These are phyloP conservation scores for Cryptophagus acutangulus DNA, from an alignment of 2,888 invertebrate species.

Conservation along the genomic window DNA sequence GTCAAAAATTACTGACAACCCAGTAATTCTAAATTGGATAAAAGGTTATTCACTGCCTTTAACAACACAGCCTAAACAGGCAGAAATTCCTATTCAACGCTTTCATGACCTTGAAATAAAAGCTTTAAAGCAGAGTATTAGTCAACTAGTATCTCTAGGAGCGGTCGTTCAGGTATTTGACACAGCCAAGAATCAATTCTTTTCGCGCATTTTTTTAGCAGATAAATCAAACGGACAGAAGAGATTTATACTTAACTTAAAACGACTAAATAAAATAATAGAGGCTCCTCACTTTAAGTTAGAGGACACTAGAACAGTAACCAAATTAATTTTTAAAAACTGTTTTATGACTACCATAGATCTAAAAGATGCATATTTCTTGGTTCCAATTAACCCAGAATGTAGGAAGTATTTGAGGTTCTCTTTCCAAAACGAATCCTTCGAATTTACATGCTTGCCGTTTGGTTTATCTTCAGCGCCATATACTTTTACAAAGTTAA, in stretches of 20 bases:
- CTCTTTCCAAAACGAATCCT: slow-evolving; percentile 19
- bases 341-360: slow-evolving; percentile 14
- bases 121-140: neutral
- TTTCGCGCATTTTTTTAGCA: slow-evolving; percentile 11
- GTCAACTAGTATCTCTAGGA: slow-evolving; percentile 1
- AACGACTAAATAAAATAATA: slow-evolving; percentile 25
- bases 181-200: slow-evolving; percentile 8
- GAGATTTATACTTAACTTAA: slow-evolving; percentile 24
- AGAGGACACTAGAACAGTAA: slow-evolving; percentile 25
- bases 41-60: slow-evolving; percentile 8
- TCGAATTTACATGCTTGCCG: slow-evolving; percentile 28
- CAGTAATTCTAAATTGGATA: no score
- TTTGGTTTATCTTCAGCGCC: slow-evolving; percentile 29
- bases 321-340: slow-evolving; percentile 18
- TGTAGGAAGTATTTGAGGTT: slow-evolving; percentile 27
- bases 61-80: slow-evolving; percentile 1
- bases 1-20: no score
- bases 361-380: slow-evolving; percentile 25
- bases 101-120: slow-evolving; percentile 2
- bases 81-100: neutral
- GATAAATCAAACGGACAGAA: slow-evolving; percentile 15
- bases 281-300: slow-evolving; percentile 28
- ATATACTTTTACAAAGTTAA: slow-evolving; percentile 31
- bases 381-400: slow-evolving; percentile 21
- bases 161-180: slow-evolving; percentile 6